Base-by-base conservation (phyloP, 2,797 vertebrate genomes). In the Pantherophis vulpinus region DNA sequence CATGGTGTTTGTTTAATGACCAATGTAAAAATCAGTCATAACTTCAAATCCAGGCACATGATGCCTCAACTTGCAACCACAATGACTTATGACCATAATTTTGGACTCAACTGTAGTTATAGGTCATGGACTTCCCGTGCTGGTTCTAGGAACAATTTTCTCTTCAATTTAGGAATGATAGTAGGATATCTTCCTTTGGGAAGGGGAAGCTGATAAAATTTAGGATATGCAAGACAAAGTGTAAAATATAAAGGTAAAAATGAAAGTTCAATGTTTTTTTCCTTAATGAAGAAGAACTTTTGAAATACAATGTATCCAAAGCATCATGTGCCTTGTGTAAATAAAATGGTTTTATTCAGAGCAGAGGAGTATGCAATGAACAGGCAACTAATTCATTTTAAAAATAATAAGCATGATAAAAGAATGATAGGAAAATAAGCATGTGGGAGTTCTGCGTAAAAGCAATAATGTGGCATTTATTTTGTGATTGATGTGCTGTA, bases 381-480 rank as follows among this genome's bases (percentile, higher is more conserved):
- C 37, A 91, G 54, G 86, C 86, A 88, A 91, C 61, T 37, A 79
- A 88, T 91, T 88, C 63, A 88, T 88, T 88, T 79, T n/a, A 88
- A 55, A 86, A 92, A 61, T 66, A 89, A 90, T 89, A 86, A 63
- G 58, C 66, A 56, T 66, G 91, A 92, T 25, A 59, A 92, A 91
- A 87, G 20, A 87, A n/a, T 83, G 66, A 60, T 60, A 87, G 86
- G 60, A 92, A 92, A 90, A 90, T 92, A 92, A 87, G 89, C n/a
- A 74, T 42, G 89, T 94, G 93, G 93, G 93, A 92, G 93, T 92
- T 89, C 47, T 88, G 14, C 55, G 4, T 87, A 90, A 94, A 90
- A 55, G 86, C 63, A 60, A 61, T 90, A 79, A 54, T 91, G 90
- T 93, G 86, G 37, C 37, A 93, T 91, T 93, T 83, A 70, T 88